Conservation (phyloP, 2,888 invertebrate genomes). For the Salpingus planirostris region DNA sequence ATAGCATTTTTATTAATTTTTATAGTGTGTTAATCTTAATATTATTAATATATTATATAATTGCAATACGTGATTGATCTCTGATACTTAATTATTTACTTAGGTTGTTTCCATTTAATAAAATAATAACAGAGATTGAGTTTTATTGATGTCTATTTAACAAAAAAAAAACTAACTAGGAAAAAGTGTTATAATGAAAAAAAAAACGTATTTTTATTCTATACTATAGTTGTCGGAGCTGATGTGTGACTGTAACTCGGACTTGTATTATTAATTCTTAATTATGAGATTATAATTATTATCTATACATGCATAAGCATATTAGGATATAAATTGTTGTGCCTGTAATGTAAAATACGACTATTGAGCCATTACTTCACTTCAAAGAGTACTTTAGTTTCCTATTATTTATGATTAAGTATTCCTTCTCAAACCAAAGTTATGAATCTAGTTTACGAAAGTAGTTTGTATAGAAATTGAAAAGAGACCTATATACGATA, state of each 20-base stretch:
- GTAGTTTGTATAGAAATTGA: constrained; percentile 17
- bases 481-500: constrained; percentile 28
- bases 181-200: no score
- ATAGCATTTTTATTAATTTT: constrained; percentile 20
- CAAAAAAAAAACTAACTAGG: not conserved
- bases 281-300: not conserved
- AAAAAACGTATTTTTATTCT: constrained; percentile 11
- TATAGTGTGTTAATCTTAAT: not conserved
- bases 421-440: no score
- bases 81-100: no score
- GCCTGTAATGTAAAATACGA: constrained; percentile 34
- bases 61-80: no score
- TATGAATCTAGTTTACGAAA: constrained; percentile 14
- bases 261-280: no score
- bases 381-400: constrained; percentile 13
- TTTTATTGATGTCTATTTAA: constrained; percentile 2
- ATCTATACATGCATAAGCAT: constrained; percentile 2
- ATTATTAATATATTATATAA: constrained; percentile 4
- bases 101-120: no score
- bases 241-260: constrained; percentile 12
- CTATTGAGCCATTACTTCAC: no score
- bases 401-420: constrained; percentile 5
- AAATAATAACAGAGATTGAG: no score
- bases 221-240: constrained; percentile 13
- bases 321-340: constrained; percentile 29